Evolutionary conservation across 2,888 invertebrate genomes (phyloP).

Genomic region (Aporophyla nigra): DNA sequence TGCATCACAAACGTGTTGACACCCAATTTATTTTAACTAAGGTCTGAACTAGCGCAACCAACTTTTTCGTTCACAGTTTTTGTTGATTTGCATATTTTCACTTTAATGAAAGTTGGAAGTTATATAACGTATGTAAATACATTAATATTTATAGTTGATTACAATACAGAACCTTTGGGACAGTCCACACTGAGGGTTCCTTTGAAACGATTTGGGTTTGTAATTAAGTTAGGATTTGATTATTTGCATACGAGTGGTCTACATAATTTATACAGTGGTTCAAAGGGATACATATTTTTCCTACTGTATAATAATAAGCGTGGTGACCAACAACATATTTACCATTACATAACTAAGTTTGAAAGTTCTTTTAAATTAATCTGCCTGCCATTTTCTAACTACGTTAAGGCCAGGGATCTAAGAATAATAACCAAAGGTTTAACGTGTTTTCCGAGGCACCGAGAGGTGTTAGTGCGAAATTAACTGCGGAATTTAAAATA

Average conservation of each 20-base stretch:
- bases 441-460: no score
- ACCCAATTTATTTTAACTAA: constrained; percentile 80
- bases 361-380: neutral
- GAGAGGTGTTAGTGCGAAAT: no score
- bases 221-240: constrained; percentile 71
- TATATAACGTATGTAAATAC: constrained; percentile 71
- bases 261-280: constrained; percentile 46
- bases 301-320: constrained; percentile 10
- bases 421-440: no score
- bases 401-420: no score
- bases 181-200: constrained; percentile 60
- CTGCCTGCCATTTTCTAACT: no score
- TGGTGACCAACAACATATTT: neutral
- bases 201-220: constrained; percentile 71
- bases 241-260: constrained; percentile 63
- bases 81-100: constrained; percentile 82
- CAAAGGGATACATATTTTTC: constrained; percentile 50
- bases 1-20: constrained; percentile 85
- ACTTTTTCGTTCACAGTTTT: constrained; percentile 74
- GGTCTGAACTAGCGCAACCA: constrained; percentile 70
- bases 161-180: constrained; percentile 75
- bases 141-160: constrained; percentile 87
- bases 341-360: neutral
- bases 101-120: constrained; percentile 74
- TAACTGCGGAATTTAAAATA: no score